A percentile compares a stretch with the other conserved stretches of the same genome.
Conservation (phyloP, 2,113 vertebrate species). For the Agapornis roseicollis region DNA sequence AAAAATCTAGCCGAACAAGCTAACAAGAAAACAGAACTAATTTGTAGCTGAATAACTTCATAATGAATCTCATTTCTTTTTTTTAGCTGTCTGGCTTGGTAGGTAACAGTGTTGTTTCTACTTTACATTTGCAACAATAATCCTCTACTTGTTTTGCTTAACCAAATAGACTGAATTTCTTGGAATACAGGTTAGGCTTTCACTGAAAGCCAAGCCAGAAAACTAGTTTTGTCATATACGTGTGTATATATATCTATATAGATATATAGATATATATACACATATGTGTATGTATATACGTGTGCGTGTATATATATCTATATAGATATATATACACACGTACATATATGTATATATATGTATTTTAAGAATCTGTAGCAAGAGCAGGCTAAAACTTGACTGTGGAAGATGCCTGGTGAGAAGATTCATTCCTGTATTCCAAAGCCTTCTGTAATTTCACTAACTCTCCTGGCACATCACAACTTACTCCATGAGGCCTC, state of each 20-base stretch:
- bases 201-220: not conserved
- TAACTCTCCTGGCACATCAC: not conserved
- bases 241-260: too few species aligned
- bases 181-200: not conserved
- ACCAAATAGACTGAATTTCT: not conserved
- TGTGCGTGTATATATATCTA: not conserved
- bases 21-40: not conserved
- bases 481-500: not conserved
- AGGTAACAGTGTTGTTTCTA: not conserved
- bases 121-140: not conserved
- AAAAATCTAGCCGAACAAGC: not conserved
- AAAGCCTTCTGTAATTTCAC: slow-evolving; percentile 1
- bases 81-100: not conserved
- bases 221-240: not conserved
- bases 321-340: rapidly evolving
- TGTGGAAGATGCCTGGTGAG: slow-evolving; percentile 9
- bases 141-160: not conserved
- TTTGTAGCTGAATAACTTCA: slow-evolving; percentile 8
- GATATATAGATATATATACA: too few species aligned
- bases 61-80: not conserved
- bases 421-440: slow-evolving; percentile 46
- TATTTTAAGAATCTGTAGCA: not conserved
- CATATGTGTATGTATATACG: too few species aligned
- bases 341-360: not conserved
- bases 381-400: slow-evolving; percentile 52